Percentiles rank a stretch among this genome's conserved stretches.
Conservation (phyloP, 2,888 invertebrate species). For the Trypoxylon attenuatum region DNA sequence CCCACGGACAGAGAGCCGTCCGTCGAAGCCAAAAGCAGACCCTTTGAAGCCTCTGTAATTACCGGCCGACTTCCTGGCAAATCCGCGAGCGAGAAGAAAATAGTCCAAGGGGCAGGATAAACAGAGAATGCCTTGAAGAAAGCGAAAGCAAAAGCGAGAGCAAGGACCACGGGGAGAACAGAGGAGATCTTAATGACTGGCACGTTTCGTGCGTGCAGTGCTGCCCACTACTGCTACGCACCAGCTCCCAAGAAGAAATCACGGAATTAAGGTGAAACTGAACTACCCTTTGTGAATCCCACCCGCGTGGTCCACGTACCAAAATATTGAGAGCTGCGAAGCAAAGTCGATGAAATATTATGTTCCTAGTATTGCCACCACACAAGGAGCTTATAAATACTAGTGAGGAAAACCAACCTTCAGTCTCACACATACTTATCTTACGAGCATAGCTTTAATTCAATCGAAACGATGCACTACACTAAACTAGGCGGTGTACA, state of each 20-base stretch:
- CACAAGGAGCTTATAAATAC: no score
- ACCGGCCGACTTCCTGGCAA: conserved; percentile 52
- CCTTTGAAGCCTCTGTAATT: conserved; percentile 57
- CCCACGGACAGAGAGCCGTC: conserved; percentile 52
- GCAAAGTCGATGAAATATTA: no score
- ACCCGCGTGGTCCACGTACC: no score
- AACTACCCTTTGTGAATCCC: conserved; percentile 16
- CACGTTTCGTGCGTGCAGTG: conserved; percentile 49
- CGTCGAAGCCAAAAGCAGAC: conserved; percentile 51
- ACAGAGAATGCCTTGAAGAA: conserved; percentile 7
- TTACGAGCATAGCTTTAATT: no score
- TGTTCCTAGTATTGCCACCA: no score
- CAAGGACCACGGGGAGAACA: neutral
- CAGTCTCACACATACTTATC: no score
- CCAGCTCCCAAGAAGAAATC: conserved; percentile 37
- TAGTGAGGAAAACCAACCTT: no score
- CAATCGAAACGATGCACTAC: no score
- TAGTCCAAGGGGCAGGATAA: conserved; percentile 24
- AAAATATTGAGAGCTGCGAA: no score
- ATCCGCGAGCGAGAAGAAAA: conserved; percentile 23
- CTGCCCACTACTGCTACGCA: conserved; percentile 19
- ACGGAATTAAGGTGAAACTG: conserved; percentile 48
- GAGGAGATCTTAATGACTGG: conserved; percentile 42
- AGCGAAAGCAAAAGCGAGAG: conserved; percentile 8
- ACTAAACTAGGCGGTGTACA: no score